Evolutionary conservation across 37 sponge, comb jelly and placozoan species (phyloP).

Genomic region (Aplysina aerophoba): DNA sequence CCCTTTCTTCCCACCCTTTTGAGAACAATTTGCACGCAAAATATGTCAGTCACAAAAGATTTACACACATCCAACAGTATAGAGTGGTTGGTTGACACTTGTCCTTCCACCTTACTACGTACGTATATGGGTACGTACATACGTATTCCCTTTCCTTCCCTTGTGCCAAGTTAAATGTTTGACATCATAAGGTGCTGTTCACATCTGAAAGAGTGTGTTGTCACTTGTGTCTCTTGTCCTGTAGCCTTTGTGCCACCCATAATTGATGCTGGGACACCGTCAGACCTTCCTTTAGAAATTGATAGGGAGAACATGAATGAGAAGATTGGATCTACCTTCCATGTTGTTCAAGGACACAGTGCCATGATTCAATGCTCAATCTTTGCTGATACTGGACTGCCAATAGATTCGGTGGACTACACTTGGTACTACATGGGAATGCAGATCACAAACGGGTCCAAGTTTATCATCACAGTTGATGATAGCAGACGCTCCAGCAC

Average conservation of each 20-base stretch:
- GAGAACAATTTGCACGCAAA: too few relatives aligned
- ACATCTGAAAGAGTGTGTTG: neutral
- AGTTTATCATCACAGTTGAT: neutral
- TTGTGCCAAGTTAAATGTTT: too few relatives aligned
- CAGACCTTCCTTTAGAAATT: neutral
- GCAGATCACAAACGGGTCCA: neutral
- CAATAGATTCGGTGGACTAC: neutral
- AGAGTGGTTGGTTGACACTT: too few relatives aligned
- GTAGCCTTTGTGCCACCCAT: neutral
- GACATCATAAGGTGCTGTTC: too few relatives aligned
- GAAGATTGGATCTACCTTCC: neutral
- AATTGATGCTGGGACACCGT: neutral
- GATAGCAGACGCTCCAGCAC: neutral
- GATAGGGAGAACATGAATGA: neutral
- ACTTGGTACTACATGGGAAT: constrained; percentile 22
- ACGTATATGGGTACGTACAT: too few relatives aligned
- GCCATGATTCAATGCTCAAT: neutral
- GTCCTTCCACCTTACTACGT: too few relatives aligned
- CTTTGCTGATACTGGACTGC: neutral
- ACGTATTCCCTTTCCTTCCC: too few relatives aligned
- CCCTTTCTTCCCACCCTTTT: too few relatives aligned
- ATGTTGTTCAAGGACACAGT: neutral
- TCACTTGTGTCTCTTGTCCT: neutral
- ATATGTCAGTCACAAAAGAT: too few relatives aligned
- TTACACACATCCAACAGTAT: too few relatives aligned